Base-by-base conservation (phyloP, 2,888 invertebrate genomes). In the Tribolium freemani region DNA sequence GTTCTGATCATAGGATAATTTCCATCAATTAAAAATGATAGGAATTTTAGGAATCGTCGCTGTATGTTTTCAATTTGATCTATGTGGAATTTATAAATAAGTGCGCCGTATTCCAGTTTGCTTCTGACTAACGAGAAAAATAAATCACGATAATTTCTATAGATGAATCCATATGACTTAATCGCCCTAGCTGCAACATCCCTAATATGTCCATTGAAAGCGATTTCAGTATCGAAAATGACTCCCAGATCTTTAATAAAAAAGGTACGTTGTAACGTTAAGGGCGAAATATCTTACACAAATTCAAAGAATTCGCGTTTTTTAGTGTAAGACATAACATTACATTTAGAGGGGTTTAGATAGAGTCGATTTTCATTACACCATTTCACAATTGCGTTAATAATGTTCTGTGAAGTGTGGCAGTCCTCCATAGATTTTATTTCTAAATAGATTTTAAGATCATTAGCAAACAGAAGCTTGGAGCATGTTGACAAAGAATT, bases 21-120 rank as follows among this genome's bases (percentile, higher is more conserved):
- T 3, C 21, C 21, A 21, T 21, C 21, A 21, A 21, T 21, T 21
- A 21, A 21, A 21, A 21, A 21, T 3, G 21, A 3, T 21, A 21
- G 3, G 3, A 21, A 21, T 21, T 21, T 21, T 3, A 21, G 21
- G 21, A 21, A 21, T 21, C 21, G 2, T 21, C 21, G 21, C 21
- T 21, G 3, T 21, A 21, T 3, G 3, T 21, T 21, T 21, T 21
- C 21, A 21, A 2, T 2, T 3, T 3, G 21, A 21, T 2, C 3
- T 3, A n/a, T n/a, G 6, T 56, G 20, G 11, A 30, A 31, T 2
- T 56, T 31, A 56, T 3, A 56, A 3, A 56, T 31, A 5, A 21
- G 30, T 4, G 30, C 30, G 38, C 30, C 56, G 6, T 56, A 56
- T 56, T 56, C 56, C n/a, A n/a, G n/a, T n/a, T n/a, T n/a, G n/a